Conservation (phyloP, 2,888 invertebrate genomes). For the Homarus gammarus region DNA sequence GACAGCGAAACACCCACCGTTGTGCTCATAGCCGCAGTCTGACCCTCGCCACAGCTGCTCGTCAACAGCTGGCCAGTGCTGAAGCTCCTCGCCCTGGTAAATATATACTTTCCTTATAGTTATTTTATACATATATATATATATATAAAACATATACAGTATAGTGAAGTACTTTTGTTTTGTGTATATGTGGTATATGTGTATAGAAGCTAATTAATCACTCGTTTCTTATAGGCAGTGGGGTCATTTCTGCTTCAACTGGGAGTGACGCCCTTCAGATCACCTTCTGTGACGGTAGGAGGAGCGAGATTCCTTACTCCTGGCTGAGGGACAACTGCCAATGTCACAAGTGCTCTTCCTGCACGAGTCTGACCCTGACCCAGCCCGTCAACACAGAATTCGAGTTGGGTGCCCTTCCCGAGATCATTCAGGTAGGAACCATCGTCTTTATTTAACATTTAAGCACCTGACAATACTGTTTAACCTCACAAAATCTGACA, state of each 20-base stretch:
- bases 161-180: not conserved
- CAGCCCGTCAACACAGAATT: not conserved
- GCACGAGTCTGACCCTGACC: not conserved
- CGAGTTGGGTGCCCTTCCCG: constrained; percentile 22
- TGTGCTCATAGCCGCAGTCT: constrained; percentile 49
- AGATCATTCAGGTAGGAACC: constrained; percentile 41
- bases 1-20: constrained; percentile 1
- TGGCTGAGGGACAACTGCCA: constrained; percentile 88
- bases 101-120: not conserved
- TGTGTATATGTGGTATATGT: not conserved
- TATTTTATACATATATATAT: too few species aligned
- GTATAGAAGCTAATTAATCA: not conserved
- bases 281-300: constrained; percentile 42
- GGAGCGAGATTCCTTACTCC: constrained; percentile 81
- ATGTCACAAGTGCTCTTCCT: constrained; percentile 83
- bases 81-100: constrained; percentile 27
- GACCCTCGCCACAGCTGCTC: constrained; percentile 46
- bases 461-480: too few species aligned
- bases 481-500: too few species aligned
- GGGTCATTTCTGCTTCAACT: constrained; percentile 21
- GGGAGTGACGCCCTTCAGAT: constrained; percentile 30
- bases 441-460: too few species aligned
- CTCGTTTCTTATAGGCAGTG: constrained; percentile 15
- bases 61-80: constrained; percentile 24
- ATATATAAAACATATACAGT: too few species aligned